Evolutionary conservation across 2,888 invertebrate species (phyloP), one percentile per base, ranked within the genome.

Genomic region (Amphipyra tragopoginis): DNA sequence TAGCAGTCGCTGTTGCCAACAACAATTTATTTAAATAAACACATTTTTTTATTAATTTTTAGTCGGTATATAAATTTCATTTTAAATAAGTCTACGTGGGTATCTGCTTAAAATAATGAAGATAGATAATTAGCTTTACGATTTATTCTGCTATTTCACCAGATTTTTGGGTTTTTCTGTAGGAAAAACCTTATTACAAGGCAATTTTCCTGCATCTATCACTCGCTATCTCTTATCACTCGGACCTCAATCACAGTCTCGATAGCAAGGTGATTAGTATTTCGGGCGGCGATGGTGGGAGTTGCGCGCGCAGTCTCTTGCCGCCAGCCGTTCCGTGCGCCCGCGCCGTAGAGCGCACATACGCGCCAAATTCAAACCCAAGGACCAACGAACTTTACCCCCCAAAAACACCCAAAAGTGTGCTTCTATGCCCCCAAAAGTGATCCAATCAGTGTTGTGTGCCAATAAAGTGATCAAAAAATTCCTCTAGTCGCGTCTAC

Each of bases 261-360:
- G 91, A 92, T 91, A 90, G 91, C 92, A 93, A 93, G 92, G 93
- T 93, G 93, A 93, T 93, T 92, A 92, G 90, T 89, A 90, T 92
- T 92, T 92, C 88, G 93, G 91, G 82, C 83, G 90, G 81, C 82
- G 71, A 83, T 89, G 89, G 90, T 90, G 92, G 93, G 90, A 91
- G 93, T 79, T 72, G 83, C 85, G 76, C 77, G 86, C 91, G 92
- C 93, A 94, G 94, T 94, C 92, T 90, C 93, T 90, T 88, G 88
- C 92, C 90, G 92, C 87, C 84, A 86, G 87, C 87, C 90, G 87
- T 83, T 81, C 84, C 76, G 90, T 86, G 92, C 92, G 93, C 86
- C 85, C 87, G 88, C 78, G 90, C 86, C 76, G 79, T 61, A 34
- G 71, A 79, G 90, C 86, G 90, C 89, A 87, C 83, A 75, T 70